A percentile compares a stretch with the other conserved stretches of the same genome.
Conservation (phyloP, 2,888 invertebrate genomes). For the Epirrita christyi region DNA sequence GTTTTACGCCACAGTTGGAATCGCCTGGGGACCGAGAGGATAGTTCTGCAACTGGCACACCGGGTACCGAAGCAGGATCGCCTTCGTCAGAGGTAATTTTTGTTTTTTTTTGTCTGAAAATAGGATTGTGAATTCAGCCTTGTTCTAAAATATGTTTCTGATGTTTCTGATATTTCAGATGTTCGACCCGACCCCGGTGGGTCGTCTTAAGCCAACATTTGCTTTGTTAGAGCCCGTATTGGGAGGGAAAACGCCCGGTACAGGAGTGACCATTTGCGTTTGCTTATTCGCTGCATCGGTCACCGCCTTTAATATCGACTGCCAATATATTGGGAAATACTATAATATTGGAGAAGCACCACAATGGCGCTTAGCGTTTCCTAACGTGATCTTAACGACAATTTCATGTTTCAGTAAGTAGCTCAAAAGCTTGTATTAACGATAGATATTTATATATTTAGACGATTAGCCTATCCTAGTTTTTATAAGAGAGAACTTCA, state of each 20-base stretch:
- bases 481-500: too few relatives aligned
- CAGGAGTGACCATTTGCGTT: conserved; percentile 89
- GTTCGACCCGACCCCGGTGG: conserved; percentile 88
- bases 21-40: conserved; percentile 85
- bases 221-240: conserved; percentile 90
- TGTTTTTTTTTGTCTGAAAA: neutral
- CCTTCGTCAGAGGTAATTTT: conserved; percentile 81
- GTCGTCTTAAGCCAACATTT: conserved; percentile 89
- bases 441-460: too few relatives aligned
- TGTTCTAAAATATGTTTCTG: conserved; percentile 1
- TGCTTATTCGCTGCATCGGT: conserved; percentile 88
- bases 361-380: conserved; percentile 16
- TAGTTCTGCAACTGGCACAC: conserved; percentile 86
- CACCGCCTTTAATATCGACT: conserved; percentile 89
- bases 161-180: conserved; percentile 60
- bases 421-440: neutral
- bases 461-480: too few relatives aligned
- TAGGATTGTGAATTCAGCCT: neutral
- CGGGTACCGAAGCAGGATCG: conserved; percentile 85
- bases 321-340: conserved; percentile 77
- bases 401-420: conserved; percentile 25
- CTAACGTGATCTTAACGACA: conserved; percentile 6
- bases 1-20: conserved; percentile 78
- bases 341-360: neutral
- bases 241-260: conserved; percentile 91